Base-by-base conservation (phyloP, 1,140 invertebrate species). In the Drosophila nikananu region DNA sequence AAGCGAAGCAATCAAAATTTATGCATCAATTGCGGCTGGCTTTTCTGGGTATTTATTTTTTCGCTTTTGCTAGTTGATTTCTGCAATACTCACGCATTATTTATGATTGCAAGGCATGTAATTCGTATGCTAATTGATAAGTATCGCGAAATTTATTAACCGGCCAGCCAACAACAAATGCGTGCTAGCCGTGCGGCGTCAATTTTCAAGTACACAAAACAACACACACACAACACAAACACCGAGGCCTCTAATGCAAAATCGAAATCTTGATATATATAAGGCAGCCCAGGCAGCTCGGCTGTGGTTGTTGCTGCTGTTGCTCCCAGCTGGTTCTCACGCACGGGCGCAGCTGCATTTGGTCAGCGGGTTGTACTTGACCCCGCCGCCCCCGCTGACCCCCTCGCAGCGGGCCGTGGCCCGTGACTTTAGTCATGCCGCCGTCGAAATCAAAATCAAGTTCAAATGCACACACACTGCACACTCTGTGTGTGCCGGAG, bases 91-190 rank as follows among this genome's bases (percentile, higher is more conserved):
- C 80, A 91, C 89, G 89, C 89, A 91, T 91, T 91, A 91, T 91
- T 91, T 91, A 91, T 91, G 84, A 91, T 91, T 91, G 81, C 84
- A 91, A 91, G 84, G 81, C 89, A 91, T 91, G 89, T 91, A 91
- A 91, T 87, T 89, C 89, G 89, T 91, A 91, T 91, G 83, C 83
- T 91, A 91, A 91, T 91, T 90, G 89, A 91, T 91, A 91, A 91
- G 79, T 91, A 91, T 91, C 89, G 86, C 54, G 61, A 91, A 91
- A 91, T 91, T 91, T 91, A 91, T 91, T 91, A 90, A 81, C 86
- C 86, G 79, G 78, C 84, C 76, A 65, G 81, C 60, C 65, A 63
- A 46, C 72, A 86, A 84, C 55, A 89, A 86, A 84, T 90, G 86
- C 86, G 86, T 89, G 84, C 86, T 72, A 81, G 84, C 81, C 81